Evolutionary conservation across 2,797 vertebrate genomes (phyloP).

Genomic region (Coracias cyanogaster): DNA sequence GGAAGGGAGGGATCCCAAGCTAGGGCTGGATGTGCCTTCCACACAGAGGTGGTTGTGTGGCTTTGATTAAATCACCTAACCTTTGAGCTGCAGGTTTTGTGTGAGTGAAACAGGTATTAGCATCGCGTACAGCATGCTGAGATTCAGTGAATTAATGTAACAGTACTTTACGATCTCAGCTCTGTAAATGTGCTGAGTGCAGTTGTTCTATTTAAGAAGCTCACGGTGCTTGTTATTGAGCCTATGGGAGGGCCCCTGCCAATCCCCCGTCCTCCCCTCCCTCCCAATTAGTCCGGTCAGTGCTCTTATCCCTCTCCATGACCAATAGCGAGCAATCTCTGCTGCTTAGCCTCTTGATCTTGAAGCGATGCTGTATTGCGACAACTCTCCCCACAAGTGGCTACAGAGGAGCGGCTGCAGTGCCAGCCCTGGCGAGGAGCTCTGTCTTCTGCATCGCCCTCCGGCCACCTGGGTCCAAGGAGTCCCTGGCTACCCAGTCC

Average conservation of each 20-base stretch:
- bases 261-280: not conserved
- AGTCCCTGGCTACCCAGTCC: not conserved
- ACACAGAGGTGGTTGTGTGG: not conserved
- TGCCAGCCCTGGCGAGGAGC: not conserved
- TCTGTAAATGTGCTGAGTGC: not conserved
- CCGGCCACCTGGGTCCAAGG: fast-evolving
- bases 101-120: not conserved
- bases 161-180: not conserved
- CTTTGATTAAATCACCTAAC: not conserved
- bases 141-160: not conserved
- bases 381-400: not conserved
- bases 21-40: not conserved
- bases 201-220: conserved; percentile 14
- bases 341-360: not conserved
- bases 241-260: not conserved
- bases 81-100: not conserved
- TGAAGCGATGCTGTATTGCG: not conserved
- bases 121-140: fast-evolving
- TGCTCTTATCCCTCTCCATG: not conserved
- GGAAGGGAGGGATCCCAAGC: not conserved
- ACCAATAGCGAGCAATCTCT: not conserved
- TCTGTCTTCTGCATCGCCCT: not conserved
- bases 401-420: not conserved
- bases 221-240: not conserved
- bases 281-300: not conserved